Evolutionary conservation across 2,797 vertebrate genomes (phyloP).

Genomic region (Spheniscus humboldti): DNA sequence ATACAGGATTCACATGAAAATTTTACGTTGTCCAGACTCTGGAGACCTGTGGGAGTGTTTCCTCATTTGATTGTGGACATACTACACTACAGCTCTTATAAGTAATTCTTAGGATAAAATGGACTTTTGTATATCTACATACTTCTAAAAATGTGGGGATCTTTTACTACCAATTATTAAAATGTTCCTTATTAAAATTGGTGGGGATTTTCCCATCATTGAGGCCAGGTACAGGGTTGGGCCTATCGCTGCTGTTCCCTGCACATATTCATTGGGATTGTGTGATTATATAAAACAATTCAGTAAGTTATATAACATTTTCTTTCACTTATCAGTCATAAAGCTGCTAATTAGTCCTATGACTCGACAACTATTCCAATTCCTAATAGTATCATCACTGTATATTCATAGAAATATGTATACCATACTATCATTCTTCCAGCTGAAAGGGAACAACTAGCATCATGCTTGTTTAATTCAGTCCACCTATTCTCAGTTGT

Average conservation of each 20-base stretch:
- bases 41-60: not conserved
- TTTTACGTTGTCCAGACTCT: not conserved
- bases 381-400: not conserved
- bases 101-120: not conserved
- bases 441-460: not conserved
- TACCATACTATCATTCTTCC: not conserved
- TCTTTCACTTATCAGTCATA: constrained; percentile 45
- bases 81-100: not conserved
- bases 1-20: not conserved
- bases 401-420: not conserved
- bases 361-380: not conserved
- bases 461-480: not conserved
- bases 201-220: not conserved
- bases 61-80: not conserved
- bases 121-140: not conserved
- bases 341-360: constrained; percentile 30
- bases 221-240: not conserved
- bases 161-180: not conserved
- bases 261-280: not conserved
- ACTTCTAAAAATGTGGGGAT: not conserved
- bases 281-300: constrained; percentile 22
- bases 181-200: not conserved
- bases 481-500: not conserved
- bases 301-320: not conserved
- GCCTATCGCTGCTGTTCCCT: not conserved